Conservation (phyloP, 2,888 invertebrate genomes). For the Mantis religiosa region DNA sequence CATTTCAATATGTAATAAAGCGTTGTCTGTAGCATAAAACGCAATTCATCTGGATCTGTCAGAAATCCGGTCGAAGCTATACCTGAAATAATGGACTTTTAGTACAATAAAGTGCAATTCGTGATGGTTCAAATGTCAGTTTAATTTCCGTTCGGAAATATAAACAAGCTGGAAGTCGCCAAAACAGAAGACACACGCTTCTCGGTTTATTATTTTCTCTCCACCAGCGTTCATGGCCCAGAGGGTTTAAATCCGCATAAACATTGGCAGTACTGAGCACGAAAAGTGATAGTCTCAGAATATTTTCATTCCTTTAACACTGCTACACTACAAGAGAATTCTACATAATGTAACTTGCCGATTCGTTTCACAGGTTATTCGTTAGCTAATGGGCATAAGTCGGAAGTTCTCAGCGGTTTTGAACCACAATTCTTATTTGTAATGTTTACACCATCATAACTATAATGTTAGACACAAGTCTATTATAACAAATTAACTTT, state of each 20-base stretch:
- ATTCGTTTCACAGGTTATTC: no score
- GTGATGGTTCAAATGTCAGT: neutral
- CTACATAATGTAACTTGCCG: no score
- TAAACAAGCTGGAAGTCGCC: neutral
- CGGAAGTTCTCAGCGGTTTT: no score
- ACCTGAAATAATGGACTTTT: neutral
- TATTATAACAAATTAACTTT: no score
- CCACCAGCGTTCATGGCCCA: neutral
- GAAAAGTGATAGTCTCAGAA: no score
- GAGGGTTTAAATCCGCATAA: neutral
- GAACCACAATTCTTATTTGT: no score
- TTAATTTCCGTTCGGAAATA: constrained; percentile 11
- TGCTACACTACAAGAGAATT: no score
- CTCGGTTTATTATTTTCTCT: neutral
- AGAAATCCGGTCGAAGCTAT: neutral
- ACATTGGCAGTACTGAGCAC: no score
- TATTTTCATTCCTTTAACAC: no score
- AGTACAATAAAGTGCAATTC: neutral
- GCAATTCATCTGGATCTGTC: neutral
- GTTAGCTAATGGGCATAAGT: no score
- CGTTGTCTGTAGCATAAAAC: neutral
- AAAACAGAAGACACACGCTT: neutral
- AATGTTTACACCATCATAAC: no score
- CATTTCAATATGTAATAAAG: neutral
- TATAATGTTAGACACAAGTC: no score